Evolutionary conservation across 2,113 vertebrate species (phyloP), one percentile per base, ranked within the genome.

Genomic region (Azemiops feae): DNA sequence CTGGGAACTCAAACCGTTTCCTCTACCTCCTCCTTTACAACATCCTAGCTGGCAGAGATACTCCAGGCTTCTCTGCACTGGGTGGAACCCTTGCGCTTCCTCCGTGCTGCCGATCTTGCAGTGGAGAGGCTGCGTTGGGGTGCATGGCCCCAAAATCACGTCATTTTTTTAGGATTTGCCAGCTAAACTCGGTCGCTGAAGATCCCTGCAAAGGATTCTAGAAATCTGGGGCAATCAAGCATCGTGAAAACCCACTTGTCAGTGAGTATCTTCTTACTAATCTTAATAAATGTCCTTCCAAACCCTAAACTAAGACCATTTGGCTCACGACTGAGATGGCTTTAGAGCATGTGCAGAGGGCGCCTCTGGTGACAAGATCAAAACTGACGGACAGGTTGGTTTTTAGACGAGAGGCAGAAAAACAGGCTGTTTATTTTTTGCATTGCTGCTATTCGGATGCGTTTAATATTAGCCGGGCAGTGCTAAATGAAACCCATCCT

Each of bases 1-100:
- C 95, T 94, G 96, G 96, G 94, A 94, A 53, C 93, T 2, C 22
- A 23, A 93, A 95, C 95, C 92, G 95, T 95, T 96, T 96, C 96
- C 96, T 96, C 93, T 92, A 94, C 50, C 0, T 96, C 39, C 90
- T 92, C 85, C 94, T 90, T 55, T 25, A 55, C 16, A 23, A 1
- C 23, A 11, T 22, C 34, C 34, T 39, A 1, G 16, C 34, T 43
- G 74, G 34, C 74, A 39, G 30, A 69, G 64, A 1, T 69, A 69
- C 30, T 34, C 30, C 64, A 34, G 16, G 34, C 18, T 43, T 81
- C 34, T 6, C 34, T 9, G 74, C 7, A 18, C 3, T 22, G 74
- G 74, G 74, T 39, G 74, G 34, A 22, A 43, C 74, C 34, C 12
- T 30, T n/a, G 3, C 7, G 9, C 34, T 22, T 39, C 18, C 69